These are phyloP conservation scores for Hyalella azteca DNA, from an alignment of 2,888 invertebrate genomes.

Conservation along the genomic window DNA sequence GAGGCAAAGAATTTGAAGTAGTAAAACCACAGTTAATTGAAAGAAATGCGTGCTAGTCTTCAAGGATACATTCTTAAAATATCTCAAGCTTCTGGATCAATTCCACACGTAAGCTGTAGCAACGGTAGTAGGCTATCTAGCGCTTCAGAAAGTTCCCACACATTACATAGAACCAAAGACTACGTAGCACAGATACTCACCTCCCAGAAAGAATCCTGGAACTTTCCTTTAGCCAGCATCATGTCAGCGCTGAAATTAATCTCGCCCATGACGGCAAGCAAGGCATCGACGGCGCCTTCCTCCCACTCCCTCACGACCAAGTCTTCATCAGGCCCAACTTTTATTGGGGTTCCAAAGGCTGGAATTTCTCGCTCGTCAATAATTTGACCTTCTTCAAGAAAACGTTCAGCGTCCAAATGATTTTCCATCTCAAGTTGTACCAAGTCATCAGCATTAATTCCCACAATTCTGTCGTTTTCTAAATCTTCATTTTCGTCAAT, in stretches of 20 bases:
- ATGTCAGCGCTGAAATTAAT: slow-evolving; percentile 16
- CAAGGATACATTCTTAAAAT: no score
- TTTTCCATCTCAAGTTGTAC: background rate
- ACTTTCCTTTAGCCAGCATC: slow-evolving; percentile 22
- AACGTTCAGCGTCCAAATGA: background rate
- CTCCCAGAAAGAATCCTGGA: slow-evolving; percentile 28
- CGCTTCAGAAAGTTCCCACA: background rate
- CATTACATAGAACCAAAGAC: background rate
- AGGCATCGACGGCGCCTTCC: slow-evolving; percentile 2
- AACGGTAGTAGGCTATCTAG: no score
- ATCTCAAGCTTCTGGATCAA: no score
- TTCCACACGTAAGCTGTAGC: no score
- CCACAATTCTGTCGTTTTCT: background rate
- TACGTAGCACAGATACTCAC: no score
- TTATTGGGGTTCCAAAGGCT: background rate
- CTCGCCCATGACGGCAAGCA: slow-evolving; percentile 13
- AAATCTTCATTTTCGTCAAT: slow-evolving; percentile 13
- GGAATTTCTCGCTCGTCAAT: background rate
- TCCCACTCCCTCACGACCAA: slow-evolving; percentile 2
- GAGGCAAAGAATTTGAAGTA: no score
- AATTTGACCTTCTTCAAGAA: slow-evolving; percentile 5
- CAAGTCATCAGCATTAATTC: background rate
- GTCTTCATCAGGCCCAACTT: background rate
- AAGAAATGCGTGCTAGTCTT: no score
- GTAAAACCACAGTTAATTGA: no score